Percentiles rank a stretch among this genome's conserved stretches.
Evolutionary conservation across 1,140 invertebrate genomes (phyloP).

Genomic region (Ectropis grisescens): DNA sequence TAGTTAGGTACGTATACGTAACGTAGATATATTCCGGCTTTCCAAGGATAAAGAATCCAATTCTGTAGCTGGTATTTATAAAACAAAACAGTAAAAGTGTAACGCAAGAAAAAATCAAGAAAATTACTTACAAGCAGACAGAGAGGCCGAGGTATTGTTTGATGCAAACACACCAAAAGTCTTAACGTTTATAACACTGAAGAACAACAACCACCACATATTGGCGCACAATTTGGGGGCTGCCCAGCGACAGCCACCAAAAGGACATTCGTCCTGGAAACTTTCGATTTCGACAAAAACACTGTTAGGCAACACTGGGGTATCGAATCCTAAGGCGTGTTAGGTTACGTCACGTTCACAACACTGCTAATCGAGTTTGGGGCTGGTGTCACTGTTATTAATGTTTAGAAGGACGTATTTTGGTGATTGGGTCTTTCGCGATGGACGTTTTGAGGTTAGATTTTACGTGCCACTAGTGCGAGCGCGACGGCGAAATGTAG

Average conservation of each 20-base stretch:
- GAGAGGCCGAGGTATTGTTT: slow-evolving; percentile 16
- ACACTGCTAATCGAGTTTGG: slow-evolving; percentile 19
- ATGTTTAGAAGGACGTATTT: slow-evolving; percentile 35
- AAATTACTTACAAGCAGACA: too few species aligned
- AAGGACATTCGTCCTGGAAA: slow-evolving; percentile 52
- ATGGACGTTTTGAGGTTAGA: slow-evolving; percentile 59
- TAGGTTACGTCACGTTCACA: slow-evolving; percentile 25
- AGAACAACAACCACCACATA: slow-evolving; percentile 62
- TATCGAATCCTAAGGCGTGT: slow-evolving; percentile 16
- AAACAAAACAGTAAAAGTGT: too few species aligned
- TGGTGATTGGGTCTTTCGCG: slow-evolving; percentile 39
- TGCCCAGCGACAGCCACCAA: slow-evolving; percentile 64
- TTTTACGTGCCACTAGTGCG: slow-evolving; percentile 59
- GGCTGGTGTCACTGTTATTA: slow-evolving; percentile 39
- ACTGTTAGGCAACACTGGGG: slow-evolving; percentile 35
- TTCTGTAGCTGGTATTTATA: too few species aligned
- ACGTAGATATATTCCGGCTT: too few species aligned
- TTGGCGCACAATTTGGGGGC: slow-evolving; percentile 58
- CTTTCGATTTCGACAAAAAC: slow-evolving; percentile 53
- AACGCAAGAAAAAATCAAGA: too few species aligned
- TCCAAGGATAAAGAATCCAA: too few species aligned
- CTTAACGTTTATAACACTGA: slow-evolving; percentile 49
- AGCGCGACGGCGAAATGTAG: slow-evolving; percentile 58
- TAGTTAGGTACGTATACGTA: too few species aligned
- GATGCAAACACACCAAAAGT: slow-evolving; percentile 37